Conservation (phyloP, 1,140 invertebrate species). For the Gyrodactylus bullatarudis region DNA sequence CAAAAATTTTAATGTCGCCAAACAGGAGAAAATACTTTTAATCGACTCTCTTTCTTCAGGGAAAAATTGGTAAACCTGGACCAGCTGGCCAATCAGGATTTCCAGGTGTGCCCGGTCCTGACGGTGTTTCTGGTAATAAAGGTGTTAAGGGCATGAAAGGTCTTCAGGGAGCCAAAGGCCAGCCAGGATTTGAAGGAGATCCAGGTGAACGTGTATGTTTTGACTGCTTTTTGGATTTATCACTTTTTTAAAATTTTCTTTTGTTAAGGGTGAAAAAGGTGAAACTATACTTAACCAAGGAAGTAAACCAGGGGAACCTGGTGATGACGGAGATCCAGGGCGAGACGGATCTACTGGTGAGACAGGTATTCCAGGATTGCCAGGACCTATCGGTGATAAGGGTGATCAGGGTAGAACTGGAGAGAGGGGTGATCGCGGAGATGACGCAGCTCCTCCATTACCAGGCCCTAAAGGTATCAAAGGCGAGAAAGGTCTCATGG, state of each 20-base stretch:
- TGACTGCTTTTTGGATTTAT: background rate
- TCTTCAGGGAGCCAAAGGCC: slow-evolving; percentile 3
- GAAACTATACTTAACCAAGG: background rate
- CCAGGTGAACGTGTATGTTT: background rate
- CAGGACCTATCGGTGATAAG: background rate
- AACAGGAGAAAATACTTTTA: background rate
- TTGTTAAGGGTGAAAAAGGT: background rate
- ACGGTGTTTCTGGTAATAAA: background rate
- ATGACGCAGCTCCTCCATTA: slow-evolving; percentile 3
- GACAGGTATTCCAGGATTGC: background rate
- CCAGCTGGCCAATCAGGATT: background rate
- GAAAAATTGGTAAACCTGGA: slow-evolving; percentile 1
- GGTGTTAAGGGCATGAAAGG: slow-evolving; percentile 6
- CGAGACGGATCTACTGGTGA: background rate
- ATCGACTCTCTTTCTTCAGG: background rate
- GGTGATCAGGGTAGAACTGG: slow-evolving; percentile 2
- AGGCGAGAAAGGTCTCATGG: slow-evolving; percentile 7
- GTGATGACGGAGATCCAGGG: background rate
- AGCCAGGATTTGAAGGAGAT: slow-evolving; percentile 3
- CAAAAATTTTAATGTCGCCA: too few species aligned
- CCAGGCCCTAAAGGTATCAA: slow-evolving; percentile 7
- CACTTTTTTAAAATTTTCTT: background rate
- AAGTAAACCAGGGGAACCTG: background rate
- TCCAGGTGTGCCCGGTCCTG: background rate
- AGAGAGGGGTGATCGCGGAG: background rate